Evolutionary conservation across 2,888 invertebrate genomes (phyloP), one percentile per base, ranked within the genome.

Genomic region (Andrena bicolor): DNA sequence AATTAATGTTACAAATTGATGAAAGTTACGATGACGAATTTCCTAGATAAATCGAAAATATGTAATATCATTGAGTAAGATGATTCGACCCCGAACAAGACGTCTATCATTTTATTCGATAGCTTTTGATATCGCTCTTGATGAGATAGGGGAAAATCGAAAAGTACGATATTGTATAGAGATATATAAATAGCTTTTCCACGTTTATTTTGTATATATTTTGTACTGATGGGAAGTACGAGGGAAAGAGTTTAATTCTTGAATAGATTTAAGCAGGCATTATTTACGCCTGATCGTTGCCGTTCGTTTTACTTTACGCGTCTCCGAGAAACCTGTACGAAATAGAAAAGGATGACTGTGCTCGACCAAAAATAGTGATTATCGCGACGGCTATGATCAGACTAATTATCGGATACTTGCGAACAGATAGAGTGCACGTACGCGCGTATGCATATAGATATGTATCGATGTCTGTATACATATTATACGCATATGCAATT

Each of bases 121-220:
- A 74, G 73, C 4, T 66, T 81, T 73, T 66, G 68, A 65, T 61
- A 82, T 56, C 48, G 26, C 4, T 70, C 64, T 53, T 41, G 35
- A 28, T 2, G 13, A 32, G 69, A 53, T 60, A 65, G 23, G 61
- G 56, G 23, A 28, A 20, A 35, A 35, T 80, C 26, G 23, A 51
- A 49, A 20, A 41, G 20, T 63, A 30, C 26, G 41, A 26, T 82
- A 68, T n/a, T 35, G 10, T 26, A 16, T 69, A 69, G 35, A 81
- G 58, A 58, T 41, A 75, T 58, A 75, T 58, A 26, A 49, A 79
- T 79, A 82, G 56, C 72, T 80, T 82, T 76, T 82, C 32, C 71
- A 76, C 30, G 23, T 64, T 80, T 82, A 8, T 72, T 82, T 82
- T 49, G 30, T 80, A 76, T 56, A 64, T 51, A 60, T 72, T 76